Base-by-base conservation (phyloP, 2,888 invertebrate genomes). In the Agrochola lota region DNA sequence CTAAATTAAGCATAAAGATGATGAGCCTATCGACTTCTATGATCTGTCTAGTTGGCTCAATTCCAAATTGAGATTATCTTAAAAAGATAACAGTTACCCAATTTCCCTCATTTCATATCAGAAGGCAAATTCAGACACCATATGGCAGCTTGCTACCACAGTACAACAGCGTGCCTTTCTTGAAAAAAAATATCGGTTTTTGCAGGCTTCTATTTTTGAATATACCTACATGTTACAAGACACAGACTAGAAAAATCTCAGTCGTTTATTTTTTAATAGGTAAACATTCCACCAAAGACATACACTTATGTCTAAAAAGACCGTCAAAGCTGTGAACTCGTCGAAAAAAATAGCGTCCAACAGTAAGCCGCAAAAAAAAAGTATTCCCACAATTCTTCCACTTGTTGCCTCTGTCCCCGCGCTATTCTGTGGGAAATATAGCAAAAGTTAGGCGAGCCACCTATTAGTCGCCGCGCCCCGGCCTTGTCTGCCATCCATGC, bases 401-500 rank as follows among this genome's bases (percentile, higher is more conserved):
- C 46, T 12, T 40, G 43, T 12, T 35, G 72, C 63, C 74, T 87
- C 90, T 91, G 82, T 71, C 1, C 9, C 1, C 0, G 9, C 30
- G 43, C 62, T 91, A 85, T 72, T 90, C 93, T 93, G 79, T 87
- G 84, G 35, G 11, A 73, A 81, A 85, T 92, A 76, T 84, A 83
- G 63, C 59, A 57, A 80, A 86, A 87, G 87, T 90, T 83, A 87
- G 88, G 87, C 85, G 88, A 88, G 91, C 88, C 91, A 81, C 85
- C 91, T 89, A 91, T 93, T 92, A 92, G 89, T 76, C 90, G 91
- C 91, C 94, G 91, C 92, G 86, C 94, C 88, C 90, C 79, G 84
- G 75, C 88, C 81, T 84, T 88, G 88, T 87, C 87, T 87, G 74
- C 30, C 67, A 68, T 81, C 80, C 76, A 81, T 76, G 85, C 76